Conservation (phyloP, 2,797 vertebrate genomes). For the Protonibea diacanthus region DNA sequence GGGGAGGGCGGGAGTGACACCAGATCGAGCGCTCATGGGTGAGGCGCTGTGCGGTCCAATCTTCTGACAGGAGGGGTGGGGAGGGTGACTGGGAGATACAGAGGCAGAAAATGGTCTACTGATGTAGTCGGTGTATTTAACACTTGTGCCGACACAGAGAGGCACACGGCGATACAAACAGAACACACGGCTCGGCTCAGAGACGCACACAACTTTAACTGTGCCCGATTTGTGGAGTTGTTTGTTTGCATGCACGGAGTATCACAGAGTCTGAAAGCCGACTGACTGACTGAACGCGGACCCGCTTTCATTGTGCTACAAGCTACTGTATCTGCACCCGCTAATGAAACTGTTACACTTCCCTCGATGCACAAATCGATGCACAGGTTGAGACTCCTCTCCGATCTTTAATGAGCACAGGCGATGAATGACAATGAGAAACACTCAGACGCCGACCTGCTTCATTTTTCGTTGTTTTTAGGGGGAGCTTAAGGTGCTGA, state of each 20-base stretch:
- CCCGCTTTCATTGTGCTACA: not conserved
- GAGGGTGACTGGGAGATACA: conserved; percentile 69
- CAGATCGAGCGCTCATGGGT: conserved; percentile 40
- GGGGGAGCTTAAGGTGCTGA: conserved; percentile 35
- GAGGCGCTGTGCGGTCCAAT: conserved; percentile 65
- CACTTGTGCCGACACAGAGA: conserved; percentile 41
- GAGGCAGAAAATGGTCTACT: conserved; percentile 79
- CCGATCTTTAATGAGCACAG: conserved; percentile 20
- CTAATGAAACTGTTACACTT: conserved; percentile 37
- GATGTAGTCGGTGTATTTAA: conserved; percentile 68
- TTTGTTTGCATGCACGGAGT: too few species aligned
- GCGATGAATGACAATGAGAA: not conserved
- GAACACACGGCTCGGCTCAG: conserved; percentile 12
- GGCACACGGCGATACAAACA: conserved; percentile 18
- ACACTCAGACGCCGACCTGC: conserved; percentile 2
- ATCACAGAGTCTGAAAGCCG: not conserved
- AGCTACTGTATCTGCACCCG: conserved; percentile 17
- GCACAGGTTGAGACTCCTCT: conserved; percentile 27
- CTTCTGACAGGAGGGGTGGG: conserved; percentile 78
- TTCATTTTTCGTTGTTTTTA: conserved; percentile 32
- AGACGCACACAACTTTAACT: conserved; percentile 12
- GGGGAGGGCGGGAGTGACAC: conserved; percentile 25
- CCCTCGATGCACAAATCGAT: conserved; percentile 46
- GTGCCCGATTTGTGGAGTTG: too few species aligned
- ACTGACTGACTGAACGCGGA: not conserved